Percentiles rank a stretch among this genome's conserved stretches.
Evolutionary conservation across 2,888 invertebrate species (phyloP).

Genomic region (Apoderus coryli): DNA sequence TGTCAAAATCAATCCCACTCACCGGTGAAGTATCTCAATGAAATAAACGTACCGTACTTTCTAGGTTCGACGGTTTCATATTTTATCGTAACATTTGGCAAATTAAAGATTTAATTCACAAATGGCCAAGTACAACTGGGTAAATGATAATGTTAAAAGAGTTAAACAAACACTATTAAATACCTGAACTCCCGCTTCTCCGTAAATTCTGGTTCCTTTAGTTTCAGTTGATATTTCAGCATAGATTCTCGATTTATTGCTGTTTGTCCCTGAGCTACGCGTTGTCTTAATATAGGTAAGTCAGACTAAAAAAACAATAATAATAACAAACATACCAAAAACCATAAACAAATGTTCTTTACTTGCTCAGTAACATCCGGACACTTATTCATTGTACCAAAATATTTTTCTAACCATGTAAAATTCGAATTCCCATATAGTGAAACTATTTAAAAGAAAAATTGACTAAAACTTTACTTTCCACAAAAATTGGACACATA

Average conservation of each 20-base stretch:
- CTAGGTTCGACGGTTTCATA: no score
- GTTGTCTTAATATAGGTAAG: slow-evolving; percentile 41
- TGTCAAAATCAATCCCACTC: no score
- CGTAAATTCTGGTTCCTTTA: slow-evolving; percentile 65
- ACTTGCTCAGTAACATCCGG: slow-evolving; percentile 25
- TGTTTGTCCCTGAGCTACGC: slow-evolving; percentile 37
- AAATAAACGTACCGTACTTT: no score
- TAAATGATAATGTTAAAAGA: no score
- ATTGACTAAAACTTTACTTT: slow-evolving; percentile 14
- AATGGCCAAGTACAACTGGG: no score
- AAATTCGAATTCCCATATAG: slow-evolving; percentile 30
- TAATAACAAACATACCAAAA: slow-evolving; percentile 4
- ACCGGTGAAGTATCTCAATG: no score
- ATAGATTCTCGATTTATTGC: slow-evolving; percentile 54
- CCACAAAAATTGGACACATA: slow-evolving; percentile 18
- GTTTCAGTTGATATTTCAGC: slow-evolving; percentile 60
- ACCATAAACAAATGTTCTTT: slow-evolving; percentile 15
- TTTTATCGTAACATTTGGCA: no score
- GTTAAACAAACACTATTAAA: no score
- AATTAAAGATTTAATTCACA: no score
- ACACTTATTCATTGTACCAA: slow-evolving; percentile 30
- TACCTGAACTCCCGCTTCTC: slow-evolving; percentile 46
- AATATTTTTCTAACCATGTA: slow-evolving; percentile 47
- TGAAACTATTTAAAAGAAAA: slow-evolving; percentile 19
- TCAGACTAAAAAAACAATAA: slow-evolving; percentile 30